A percentile compares a stretch with the other conserved stretches of the same genome.
These are phyloP conservation scores for Periophthalmodon schlosseri DNA, from an alignment of 2,113 vertebrate species.

Conservation along the genomic window DNA sequence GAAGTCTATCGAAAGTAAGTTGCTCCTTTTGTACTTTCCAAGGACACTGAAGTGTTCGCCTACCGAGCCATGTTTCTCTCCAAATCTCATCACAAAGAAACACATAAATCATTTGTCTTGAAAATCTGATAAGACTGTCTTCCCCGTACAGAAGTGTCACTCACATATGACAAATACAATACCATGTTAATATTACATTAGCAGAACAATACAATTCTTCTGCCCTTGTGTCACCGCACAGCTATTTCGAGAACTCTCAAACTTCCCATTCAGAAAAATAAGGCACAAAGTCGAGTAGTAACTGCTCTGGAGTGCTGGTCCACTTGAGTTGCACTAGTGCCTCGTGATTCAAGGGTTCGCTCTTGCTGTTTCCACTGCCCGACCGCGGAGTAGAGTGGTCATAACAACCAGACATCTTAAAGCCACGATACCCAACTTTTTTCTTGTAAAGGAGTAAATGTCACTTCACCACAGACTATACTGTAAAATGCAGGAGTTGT, in stretches of 20 bases:
- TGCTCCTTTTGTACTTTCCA: slow-evolving; percentile 37
- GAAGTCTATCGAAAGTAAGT: slow-evolving; percentile 1
- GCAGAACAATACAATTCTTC: background rate
- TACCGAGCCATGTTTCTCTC: slow-evolving; percentile 40
- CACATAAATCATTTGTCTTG: background rate
- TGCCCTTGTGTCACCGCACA: background rate
- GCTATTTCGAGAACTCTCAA: background rate
- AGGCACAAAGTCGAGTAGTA: slow-evolving; percentile 15
- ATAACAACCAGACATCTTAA: background rate
- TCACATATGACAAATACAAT: background rate
- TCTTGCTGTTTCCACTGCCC: background rate
- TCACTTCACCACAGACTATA: background rate
- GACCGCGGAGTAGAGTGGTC: background rate
- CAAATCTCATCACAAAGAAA: slow-evolving; percentile 47
- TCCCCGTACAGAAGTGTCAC: background rate
- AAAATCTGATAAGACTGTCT: slow-evolving; percentile 4
- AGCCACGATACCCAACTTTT: background rate
- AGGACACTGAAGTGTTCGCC: slow-evolving; percentile 46
- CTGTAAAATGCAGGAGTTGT: no score
- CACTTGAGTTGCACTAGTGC: background rate
- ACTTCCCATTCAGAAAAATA: background rate
- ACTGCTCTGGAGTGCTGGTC: background rate
- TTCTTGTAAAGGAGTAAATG: background rate
- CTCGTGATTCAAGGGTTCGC: background rate
- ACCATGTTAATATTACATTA: background rate